Percentiles rank a stretch among this genome's conserved stretches.
Conservation (phyloP, 2,888 invertebrate genomes). For the Dasysyrphus albostriatus region DNA sequence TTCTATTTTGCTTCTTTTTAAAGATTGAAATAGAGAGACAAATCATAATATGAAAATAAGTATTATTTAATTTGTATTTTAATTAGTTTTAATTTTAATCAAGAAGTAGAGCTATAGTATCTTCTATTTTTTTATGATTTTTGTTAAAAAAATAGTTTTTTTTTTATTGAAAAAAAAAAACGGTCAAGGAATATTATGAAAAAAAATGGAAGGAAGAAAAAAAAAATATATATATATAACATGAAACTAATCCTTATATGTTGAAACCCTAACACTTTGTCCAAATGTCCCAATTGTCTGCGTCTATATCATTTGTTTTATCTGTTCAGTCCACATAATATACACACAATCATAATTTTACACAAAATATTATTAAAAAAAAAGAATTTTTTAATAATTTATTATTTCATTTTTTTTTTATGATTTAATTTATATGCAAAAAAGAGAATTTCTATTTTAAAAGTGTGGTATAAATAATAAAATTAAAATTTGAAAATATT, state of each 20-base stretch:
- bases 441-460: constrained; percentile 25
- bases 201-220: constrained; percentile 33
- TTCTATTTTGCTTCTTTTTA: constrained; percentile 75
- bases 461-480: constrained; percentile 58
- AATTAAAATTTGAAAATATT: too few relatives aligned
- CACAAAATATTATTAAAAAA: constrained; percentile 78
- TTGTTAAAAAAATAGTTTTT: constrained; percentile 27
- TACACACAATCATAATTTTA: constrained; percentile 79
- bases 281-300: constrained; percentile 90
- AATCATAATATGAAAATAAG: constrained; percentile 36
- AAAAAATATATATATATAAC: constrained; percentile 70
- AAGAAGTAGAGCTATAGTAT: constrained; percentile 32
- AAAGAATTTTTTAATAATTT: constrained; percentile 73
- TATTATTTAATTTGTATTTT: constrained; percentile 35
- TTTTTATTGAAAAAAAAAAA: constrained; percentile 59
- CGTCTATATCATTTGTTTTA: constrained; percentile 91
- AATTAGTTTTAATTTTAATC: constrained; percentile 46
- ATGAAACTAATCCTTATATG: constrained; percentile 81
- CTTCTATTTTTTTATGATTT: constrained; percentile 52
- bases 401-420: constrained; percentile 36
- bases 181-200: constrained; percentile 31
- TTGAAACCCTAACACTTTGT: constrained; percentile 85
- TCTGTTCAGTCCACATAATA: constrained; percentile 82
- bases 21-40: constrained; percentile 55
- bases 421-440: constrained; percentile 34